Percentiles rank a stretch among this genome's conserved stretches.
Evolutionary conservation across 2,888 invertebrate species (phyloP).

Genomic region (Hyppa rectilinea): DNA sequence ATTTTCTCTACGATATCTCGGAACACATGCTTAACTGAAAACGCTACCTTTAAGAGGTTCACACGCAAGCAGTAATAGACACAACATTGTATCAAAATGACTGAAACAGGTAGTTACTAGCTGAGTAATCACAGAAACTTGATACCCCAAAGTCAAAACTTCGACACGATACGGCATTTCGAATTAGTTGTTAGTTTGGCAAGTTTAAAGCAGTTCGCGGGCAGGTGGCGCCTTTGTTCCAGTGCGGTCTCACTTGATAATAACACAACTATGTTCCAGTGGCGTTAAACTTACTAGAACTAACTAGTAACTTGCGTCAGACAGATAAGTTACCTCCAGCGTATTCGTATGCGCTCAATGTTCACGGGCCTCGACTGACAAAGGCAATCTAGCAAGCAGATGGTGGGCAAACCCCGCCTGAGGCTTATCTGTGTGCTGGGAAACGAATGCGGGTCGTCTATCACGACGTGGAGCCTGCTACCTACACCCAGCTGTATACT

Average conservation of each 20-base stretch:
- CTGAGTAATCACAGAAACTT: slow-evolving; percentile 74
- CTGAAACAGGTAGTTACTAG: slow-evolving; percentile 65
- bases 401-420: slow-evolving; percentile 66
- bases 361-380: slow-evolving; percentile 66
- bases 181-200: slow-evolving; percentile 79
- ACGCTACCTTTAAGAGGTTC: slow-evolving; percentile 14
- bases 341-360: slow-evolving; percentile 65
- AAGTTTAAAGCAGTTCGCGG: slow-evolving; percentile 78
- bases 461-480: slow-evolving; percentile 62
- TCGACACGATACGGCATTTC: slow-evolving; percentile 76
- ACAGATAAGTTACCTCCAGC: slow-evolving; percentile 70
- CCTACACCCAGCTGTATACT: slow-evolving; percentile 58
- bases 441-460: slow-evolving; percentile 72
- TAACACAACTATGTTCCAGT: slow-evolving; percentile 78
- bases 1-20: slow-evolving; percentile 13
- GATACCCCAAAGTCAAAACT: slow-evolving; percentile 76
- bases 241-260: slow-evolving; percentile 77
- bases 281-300: slow-evolving; percentile 67
- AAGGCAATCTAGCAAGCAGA: slow-evolving; percentile 73
- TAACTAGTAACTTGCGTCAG: slow-evolving; percentile 73
- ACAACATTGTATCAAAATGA: slow-evolving; percentile 56
- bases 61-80: slow-evolving; percentile 18
- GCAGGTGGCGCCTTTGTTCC: slow-evolving; percentile 80
- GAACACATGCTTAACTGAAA: slow-evolving; percentile 16
- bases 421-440: slow-evolving; percentile 71